These are phyloP conservation scores for Nycticryphes semicollaris DNA, from an alignment of 2,113 vertebrate genomes.

Conservation along the genomic window DNA sequence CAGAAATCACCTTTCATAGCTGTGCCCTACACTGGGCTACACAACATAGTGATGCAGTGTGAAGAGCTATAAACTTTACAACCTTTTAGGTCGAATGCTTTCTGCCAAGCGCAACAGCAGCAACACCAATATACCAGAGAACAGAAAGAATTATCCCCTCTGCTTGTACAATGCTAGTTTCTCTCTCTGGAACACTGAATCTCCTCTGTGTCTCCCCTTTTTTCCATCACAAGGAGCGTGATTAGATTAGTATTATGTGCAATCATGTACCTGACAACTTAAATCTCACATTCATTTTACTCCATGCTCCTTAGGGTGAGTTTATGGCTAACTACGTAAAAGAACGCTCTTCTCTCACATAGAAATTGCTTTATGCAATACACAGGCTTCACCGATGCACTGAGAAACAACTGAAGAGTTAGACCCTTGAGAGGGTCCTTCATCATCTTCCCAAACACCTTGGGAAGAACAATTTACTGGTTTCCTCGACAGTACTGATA, in stretches of 20 bases:
- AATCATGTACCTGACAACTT: neutral
- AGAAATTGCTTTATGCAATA: neutral
- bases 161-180: neutral
- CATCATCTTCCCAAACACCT: neutral
- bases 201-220: neutral
- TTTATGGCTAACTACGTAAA: neutral
- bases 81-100: neutral
- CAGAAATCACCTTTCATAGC: neutral
- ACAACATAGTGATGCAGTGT: neutral
- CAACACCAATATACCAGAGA: neutral
- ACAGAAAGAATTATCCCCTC: neutral
- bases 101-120: neutral
- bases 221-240: neutral
- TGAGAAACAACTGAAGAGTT: neutral
- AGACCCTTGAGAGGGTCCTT: neutral
- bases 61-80: neutral
- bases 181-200: neutral
- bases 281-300: neutral
- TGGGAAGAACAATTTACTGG: neutral
- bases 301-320: neutral
- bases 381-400: accelerated
- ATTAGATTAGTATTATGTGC: neutral
- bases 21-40: neutral
- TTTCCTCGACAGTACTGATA: neutral
- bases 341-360: neutral